Conservation (phyloP, 2,888 invertebrate species). For the Scrobipalpa atriplicella region DNA sequence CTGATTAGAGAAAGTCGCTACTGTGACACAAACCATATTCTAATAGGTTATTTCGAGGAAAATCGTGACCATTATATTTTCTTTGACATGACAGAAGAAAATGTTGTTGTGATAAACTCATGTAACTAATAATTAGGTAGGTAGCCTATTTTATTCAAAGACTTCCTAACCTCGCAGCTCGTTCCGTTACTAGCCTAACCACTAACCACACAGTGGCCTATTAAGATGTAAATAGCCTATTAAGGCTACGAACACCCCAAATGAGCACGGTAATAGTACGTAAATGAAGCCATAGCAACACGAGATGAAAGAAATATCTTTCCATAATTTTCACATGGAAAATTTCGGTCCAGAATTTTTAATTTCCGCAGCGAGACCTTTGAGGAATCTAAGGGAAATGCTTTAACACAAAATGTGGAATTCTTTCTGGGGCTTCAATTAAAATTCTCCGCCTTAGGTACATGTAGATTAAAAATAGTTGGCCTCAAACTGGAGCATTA, state of each 20-base stretch:
- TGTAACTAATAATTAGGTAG: not conserved
- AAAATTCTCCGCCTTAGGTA: slow-evolving; percentile 28
- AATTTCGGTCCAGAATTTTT: slow-evolving; percentile 21
- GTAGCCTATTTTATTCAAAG: slow-evolving; percentile 3
- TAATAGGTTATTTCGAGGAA: too few relatives aligned
- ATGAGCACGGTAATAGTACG: slow-evolving; percentile 4
- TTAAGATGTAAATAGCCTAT: slow-evolving; percentile 12
- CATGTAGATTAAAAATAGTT: slow-evolving; percentile 35
- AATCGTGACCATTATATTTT: too few relatives aligned
- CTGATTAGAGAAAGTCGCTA: too few relatives aligned
- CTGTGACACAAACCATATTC: too few relatives aligned
- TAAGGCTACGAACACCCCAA: not conserved
- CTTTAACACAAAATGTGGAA: slow-evolving; percentile 22
- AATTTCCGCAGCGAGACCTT: slow-evolving; percentile 25
- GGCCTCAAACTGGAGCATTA: slow-evolving; percentile 24
- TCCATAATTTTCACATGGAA: slow-evolving; percentile 7
- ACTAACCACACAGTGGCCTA: slow-evolving; percentile 8
- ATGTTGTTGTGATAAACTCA: too few relatives aligned
- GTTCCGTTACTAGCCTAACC: slow-evolving; percentile 10
- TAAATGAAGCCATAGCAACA: not conserved
- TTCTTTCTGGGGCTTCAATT: slow-evolving; percentile 29
- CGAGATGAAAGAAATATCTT: slow-evolving; percentile 15
- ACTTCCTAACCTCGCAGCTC: slow-evolving; percentile 11
- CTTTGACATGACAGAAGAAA: too few relatives aligned
- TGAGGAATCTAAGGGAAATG: slow-evolving; percentile 25